Conservation (phyloP, 2,113 vertebrate species). For the Fregetta grallaria region DNA sequence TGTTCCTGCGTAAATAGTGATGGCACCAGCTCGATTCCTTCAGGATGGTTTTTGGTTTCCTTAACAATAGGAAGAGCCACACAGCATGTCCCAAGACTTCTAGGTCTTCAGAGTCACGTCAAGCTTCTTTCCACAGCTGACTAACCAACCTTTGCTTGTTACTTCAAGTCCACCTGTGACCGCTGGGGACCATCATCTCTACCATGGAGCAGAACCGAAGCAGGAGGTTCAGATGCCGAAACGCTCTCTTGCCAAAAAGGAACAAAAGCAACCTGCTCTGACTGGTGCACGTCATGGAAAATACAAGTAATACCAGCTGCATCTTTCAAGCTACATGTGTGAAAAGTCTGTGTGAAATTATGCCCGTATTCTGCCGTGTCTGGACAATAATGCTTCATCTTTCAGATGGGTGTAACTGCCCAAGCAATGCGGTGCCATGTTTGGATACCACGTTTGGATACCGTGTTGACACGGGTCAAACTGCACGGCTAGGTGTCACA, state of each 20-base stretch:
- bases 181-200: not conserved
- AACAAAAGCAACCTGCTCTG: not conserved
- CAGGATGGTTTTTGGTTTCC: not conserved
- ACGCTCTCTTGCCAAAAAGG: not conserved
- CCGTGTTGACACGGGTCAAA: not conserved
- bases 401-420: not conserved
- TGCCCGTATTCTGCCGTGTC: fast-evolving
- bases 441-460: not conserved
- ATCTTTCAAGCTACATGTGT: not conserved
- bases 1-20: not conserved
- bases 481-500: not conserved
- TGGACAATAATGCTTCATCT: fast-evolving
- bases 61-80: not conserved
- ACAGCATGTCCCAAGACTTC: not conserved
- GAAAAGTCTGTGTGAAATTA: not conserved
- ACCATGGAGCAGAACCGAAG: not conserved
- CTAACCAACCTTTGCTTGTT: not conserved
- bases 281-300: not conserved
- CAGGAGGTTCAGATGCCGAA: not conserved
- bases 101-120: not conserved
- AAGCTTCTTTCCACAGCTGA: not conserved
- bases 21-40: not conserved
- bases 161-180: not conserved
- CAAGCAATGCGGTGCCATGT: not conserved
- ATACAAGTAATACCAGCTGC: not conserved